Evolutionary conservation across 2,797 vertebrate species (phyloP).

Genomic region (Thripadectes ignobilis): DNA sequence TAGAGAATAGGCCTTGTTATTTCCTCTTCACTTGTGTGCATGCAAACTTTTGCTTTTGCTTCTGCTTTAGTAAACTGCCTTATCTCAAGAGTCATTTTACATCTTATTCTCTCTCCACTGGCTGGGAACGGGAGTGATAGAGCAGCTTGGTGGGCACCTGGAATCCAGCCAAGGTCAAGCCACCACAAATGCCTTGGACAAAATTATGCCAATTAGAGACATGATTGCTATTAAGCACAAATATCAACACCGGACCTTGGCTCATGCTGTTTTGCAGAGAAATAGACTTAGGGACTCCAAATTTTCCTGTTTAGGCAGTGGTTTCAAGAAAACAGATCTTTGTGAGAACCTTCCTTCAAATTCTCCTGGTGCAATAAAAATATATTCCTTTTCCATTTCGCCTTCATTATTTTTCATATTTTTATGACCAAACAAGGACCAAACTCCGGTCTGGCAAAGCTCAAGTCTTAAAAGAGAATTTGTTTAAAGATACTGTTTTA

Average conservation of each 20-base stretch:
- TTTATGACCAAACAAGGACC: not conserved
- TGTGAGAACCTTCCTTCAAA: not conserved
- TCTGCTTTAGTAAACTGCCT: not conserved
- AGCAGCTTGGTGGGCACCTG: not conserved
- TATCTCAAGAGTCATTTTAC: not conserved
- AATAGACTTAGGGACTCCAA: not conserved
- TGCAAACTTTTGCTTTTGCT: not conserved
- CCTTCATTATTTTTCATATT: not conserved
- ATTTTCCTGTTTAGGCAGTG: not conserved
- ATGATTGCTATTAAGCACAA: not conserved
- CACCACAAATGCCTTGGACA: not conserved
- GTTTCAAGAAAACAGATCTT: not conserved
- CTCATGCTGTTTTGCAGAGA: not conserved
- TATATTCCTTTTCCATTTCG: not conserved
- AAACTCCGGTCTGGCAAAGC: not conserved
- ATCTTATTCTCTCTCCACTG: not conserved
- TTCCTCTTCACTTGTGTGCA: not conserved
- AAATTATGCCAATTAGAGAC: not conserved
- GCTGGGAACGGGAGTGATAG: not conserved
- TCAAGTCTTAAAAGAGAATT: not conserved
- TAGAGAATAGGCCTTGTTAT: not conserved
- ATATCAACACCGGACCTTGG: not conserved
- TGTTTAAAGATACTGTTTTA: not conserved
- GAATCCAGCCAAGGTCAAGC: not conserved
- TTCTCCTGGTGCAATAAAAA: not conserved